Base-by-base conservation (phyloP, 2,797 vertebrate genomes). In the Enteromius mattozi region DNA sequence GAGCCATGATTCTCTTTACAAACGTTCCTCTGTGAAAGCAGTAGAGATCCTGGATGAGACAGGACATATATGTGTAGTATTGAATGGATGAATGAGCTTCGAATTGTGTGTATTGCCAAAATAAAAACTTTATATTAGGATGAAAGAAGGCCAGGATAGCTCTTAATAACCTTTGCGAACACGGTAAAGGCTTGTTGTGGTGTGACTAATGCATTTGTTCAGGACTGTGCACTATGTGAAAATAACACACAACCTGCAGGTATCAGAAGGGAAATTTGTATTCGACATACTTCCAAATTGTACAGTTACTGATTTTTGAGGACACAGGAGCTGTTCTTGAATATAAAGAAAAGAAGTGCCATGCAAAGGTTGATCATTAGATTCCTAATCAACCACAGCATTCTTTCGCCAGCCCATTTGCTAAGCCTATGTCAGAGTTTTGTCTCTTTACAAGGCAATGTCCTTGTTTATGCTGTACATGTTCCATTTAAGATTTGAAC, bases 1-100 rank as follows among this genome's bases (percentile, higher is more conserved):
- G 71, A 80, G 45, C 71, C 76, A 86, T 87, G 85, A 88, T 80
- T 77, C 87, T 85, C 81, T 82, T 81, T 79, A 51, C 83, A 86
- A 75, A 47, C 40, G 30, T 88, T 80, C 85, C 85, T 80, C 56
- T 74, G 85, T 85, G 75, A 86, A 77, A 85, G 54, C 82, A 82
- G 88, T 87, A 86, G 86, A 88, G 68, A 71, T 77, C 47, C 68
- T 85, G 51, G 77, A 78, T 63, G 72, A 81, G 68, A 81, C 66
- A 81, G 81, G 80, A 87, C 24, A 68, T 84, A 84, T 87, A 74
- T 63, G 68, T 88, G 83, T 84, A 9, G 85, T 87, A 74, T 47
- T 78, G 78, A 51, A 51, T 81, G 78, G 45, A 71, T 83, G 66
- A 82, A 77, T 80, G 87, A 82, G 45, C 77, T 76, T 78, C 66